phyloP scores from a whole-genome alignment of 2,888 invertebrate species.

The Pardosa pseudoannulata region DNA sequence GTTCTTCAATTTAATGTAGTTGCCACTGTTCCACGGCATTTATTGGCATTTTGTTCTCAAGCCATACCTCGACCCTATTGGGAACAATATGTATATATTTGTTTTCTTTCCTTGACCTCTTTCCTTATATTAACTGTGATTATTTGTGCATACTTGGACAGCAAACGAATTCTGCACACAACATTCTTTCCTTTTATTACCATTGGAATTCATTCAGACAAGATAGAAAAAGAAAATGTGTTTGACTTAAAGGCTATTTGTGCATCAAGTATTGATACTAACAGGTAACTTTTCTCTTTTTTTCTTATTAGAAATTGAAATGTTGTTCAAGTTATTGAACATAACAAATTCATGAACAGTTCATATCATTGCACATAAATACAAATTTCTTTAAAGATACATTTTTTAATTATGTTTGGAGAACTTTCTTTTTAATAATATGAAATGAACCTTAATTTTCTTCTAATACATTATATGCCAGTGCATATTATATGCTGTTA shows the following conservation, averaged over 20 bases:
- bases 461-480: too few relatives aligned
- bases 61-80: conserved; percentile 86
- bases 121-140: conserved; percentile 83
- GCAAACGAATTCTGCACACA: conserved; percentile 51
- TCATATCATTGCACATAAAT: neutral
- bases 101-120: conserved; percentile 81
- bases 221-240: conserved; percentile 68
- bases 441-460: too few relatives aligned
- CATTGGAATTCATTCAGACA: conserved; percentile 52
- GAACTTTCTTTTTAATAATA: too few relatives aligned
- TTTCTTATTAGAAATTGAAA: too few relatives aligned
- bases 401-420: neutral
- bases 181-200: conserved; percentile 62
- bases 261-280: conserved; percentile 29
- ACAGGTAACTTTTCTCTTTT: conserved; percentile 29
- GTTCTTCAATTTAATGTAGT: conserved; percentile 84
- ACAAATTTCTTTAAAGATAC: neutral
- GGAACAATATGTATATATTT: conserved; percentile 85
- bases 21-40: conserved; percentile 83
- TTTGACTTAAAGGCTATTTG: conserved; percentile 70
- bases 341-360: too few relatives aligned
- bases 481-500: too few relatives aligned
- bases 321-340: too few relatives aligned
- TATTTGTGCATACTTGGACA: conserved; percentile 84
- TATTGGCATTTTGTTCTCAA: conserved; percentile 84